Evolutionary conservation across 2,797 vertebrate genomes (phyloP), one percentile per base, ranked within the genome.

Genomic region (Anisognathus igniventris): DNA sequence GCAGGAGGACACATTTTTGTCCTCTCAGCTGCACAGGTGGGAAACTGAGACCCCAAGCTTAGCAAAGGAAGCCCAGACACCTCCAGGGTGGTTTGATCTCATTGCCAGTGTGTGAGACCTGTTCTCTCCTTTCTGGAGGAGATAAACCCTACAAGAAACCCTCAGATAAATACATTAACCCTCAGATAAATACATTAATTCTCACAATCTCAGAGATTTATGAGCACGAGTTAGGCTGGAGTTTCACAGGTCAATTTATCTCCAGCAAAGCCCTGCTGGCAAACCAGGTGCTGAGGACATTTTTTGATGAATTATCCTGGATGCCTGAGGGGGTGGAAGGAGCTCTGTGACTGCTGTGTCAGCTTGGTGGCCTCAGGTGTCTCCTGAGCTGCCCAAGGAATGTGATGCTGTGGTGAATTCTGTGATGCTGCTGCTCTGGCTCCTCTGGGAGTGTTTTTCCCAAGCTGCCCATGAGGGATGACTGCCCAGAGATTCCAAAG

Each of bases 1-100:
- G 48, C 21, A 45, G 18, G 12, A 50, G 22, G 33, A 50, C 18
- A 2, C 0, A 0, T 2, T 14, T 76, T 20, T 76, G 56, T 48
- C n/a, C 40, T 58, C 83, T 88, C 2, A 5, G 48, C n/a, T 50
- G 20, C 39, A 37, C 22, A 33, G 33, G 50, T 42, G 60, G 37
- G 50, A 64, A 60, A 27, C 44, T 4, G 47, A 77, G 74, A 27
- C 42, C n/a, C 35, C 37, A 61, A n/a, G 2, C 11, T n/a, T 1
- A 68, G 60, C 40, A 74, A 35, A 66, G 2, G 14, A 6, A 24
- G 14, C 2, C 2, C 12, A 21, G 39, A 58, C 30, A 47, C 31
- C 53, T 53, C 10, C 56, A 47, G 80, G 80, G 33, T 3, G 37
- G 9, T 39, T 30, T 33, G 66, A 14, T 14, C 19, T 12, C 16